A percentile compares a stretch with the other conserved stretches of the same genome.
Evolutionary conservation across 1,140 invertebrate species (phyloP).

Genomic region (Drosophila simulans): DNA sequence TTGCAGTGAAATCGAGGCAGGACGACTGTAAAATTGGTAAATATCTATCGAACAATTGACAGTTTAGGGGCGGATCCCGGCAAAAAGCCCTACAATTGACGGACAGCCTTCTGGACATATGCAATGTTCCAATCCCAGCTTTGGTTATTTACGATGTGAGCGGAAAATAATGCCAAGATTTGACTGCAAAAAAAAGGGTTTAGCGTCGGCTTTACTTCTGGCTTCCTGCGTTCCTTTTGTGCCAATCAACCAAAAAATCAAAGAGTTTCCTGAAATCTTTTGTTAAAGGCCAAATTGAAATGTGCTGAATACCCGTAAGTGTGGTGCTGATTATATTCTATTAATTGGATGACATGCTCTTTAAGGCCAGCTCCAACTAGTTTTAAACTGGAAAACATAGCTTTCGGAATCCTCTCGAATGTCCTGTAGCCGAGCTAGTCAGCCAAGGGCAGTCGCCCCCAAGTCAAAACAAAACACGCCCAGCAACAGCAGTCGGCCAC

Average conservation of each 20-base stretch:
- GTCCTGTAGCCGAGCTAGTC: slow-evolving; percentile 26
- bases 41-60: slow-evolving; percentile 71
- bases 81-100: slow-evolving; percentile 56
- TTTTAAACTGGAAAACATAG: slow-evolving; percentile 4
- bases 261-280: slow-evolving; percentile 31
- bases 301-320: background rate
- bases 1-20: slow-evolving; percentile 79
- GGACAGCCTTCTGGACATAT: slow-evolving; percentile 54
- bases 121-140: slow-evolving; percentile 34
- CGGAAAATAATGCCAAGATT: slow-evolving; percentile 48
- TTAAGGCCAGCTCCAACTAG: slow-evolving; percentile 5
- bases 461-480: slow-evolving; percentile 57
- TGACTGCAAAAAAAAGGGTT: slow-evolving; percentile 37
- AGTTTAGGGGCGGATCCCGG: slow-evolving; percentile 50
- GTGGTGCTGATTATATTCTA: background rate
- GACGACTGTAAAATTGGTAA: slow-evolving; percentile 70
- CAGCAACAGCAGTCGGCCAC: slow-evolving; percentile 19
- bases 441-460: slow-evolving; percentile 24
- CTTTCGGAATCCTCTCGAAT: slow-evolving; percentile 25
- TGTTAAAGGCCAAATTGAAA: background rate
- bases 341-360: background rate
- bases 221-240: slow-evolving; percentile 8
- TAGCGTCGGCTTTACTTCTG: slow-evolving; percentile 50
- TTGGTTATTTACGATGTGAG: slow-evolving; percentile 48
- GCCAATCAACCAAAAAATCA: slow-evolving; percentile 10